Conservation (phyloP, 2,113 vertebrate species). For the Phyllopteryx taeniolatus region DNA sequence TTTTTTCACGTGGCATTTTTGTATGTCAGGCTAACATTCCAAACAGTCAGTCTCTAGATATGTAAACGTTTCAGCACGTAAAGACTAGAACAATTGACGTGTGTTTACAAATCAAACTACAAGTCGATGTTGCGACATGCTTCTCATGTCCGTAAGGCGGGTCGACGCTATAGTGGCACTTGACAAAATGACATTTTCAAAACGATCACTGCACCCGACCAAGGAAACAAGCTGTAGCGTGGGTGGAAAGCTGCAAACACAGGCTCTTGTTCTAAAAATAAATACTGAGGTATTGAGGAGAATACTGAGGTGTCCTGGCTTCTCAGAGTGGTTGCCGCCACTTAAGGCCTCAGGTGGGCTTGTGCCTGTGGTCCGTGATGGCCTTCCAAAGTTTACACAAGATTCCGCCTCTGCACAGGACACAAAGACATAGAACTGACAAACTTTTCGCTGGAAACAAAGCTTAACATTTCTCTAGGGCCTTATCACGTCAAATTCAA, state of each 20-base stretch:
- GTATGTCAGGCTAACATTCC: slow-evolving; percentile 63
- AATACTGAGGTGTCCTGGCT: slow-evolving; percentile 75
- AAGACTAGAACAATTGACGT: slow-evolving; percentile 37
- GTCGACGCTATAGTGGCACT: slow-evolving; percentile 54
- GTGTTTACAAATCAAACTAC: background rate
- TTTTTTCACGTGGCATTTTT: slow-evolving; percentile 45
- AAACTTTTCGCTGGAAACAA: background rate
- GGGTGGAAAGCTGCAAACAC: slow-evolving; percentile 22
- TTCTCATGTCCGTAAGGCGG: slow-evolving; percentile 19
- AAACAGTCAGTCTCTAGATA: slow-evolving; percentile 54
- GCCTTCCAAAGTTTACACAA: slow-evolving; percentile 94
- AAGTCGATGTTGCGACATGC: background rate
- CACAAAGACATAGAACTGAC: slow-evolving; percentile 3
- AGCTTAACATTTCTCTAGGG: background rate
- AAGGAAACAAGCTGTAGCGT: slow-evolving; percentile 1
- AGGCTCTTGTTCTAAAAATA: slow-evolving; percentile 25
- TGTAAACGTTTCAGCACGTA: slow-evolving; percentile 60
- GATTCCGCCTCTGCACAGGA: slow-evolving; percentile 83
- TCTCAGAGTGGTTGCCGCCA: slow-evolving; percentile 37
- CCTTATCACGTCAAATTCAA: background rate
- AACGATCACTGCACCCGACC: slow-evolving; percentile 22
- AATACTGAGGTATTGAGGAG: slow-evolving; percentile 36
- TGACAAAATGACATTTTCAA: slow-evolving; percentile 33
- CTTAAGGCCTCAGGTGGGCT: slow-evolving; percentile 72
- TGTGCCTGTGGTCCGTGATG: slow-evolving; percentile 85